Base-by-base conservation (phyloP, 2,797 vertebrate genomes). In the Diceros bicornis region DNA sequence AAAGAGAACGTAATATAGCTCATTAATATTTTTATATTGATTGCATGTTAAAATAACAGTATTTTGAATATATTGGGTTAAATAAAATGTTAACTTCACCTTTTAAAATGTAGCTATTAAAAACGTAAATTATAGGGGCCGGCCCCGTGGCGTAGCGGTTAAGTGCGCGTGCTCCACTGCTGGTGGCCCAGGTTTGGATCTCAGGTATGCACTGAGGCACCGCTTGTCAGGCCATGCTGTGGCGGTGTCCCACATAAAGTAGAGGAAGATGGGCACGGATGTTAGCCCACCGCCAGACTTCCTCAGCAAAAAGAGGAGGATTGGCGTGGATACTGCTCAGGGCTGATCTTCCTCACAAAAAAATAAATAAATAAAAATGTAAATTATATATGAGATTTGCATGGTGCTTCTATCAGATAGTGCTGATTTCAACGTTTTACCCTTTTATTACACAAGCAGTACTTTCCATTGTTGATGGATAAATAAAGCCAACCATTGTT, bases 401-500 rank as follows among this genome's bases (percentile, higher is more conserved):
- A 27, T 0, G 32, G 5, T 4, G 1, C 47, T 61, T 90, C 37
- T 10, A 8, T 6, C 0, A 9, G 6, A 17, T 4, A 17, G 29
- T 2, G 7, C 13, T 17, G 27, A 68, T 44, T 61, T 25, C 72
- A 57, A 34, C 9, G n/a, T n/a, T 37, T 71, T 14, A 1, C 29
- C 7, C 34, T n/a, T 11, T 59, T 62, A 17, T 32, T n/a, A 21
- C 4, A 37, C 20, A 71, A 74, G 44, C 34, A 71, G 14, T 10
- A 41, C 32, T 47, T 75, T 59, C 82, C 11, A 7, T 2, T 27
- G 41, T 4, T 20, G 75, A 57, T 7, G 50, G 44, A 37, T 2
- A n/a, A 81, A 87, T 37, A 78, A 95, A 96, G 94, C 25, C 68
- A 61, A 17, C 41, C 79, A 83, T 17, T 91, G 89, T 94, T 91